Conservation (phyloP, 2,113 vertebrate genomes). For the Apodemus speciosus region DNA sequence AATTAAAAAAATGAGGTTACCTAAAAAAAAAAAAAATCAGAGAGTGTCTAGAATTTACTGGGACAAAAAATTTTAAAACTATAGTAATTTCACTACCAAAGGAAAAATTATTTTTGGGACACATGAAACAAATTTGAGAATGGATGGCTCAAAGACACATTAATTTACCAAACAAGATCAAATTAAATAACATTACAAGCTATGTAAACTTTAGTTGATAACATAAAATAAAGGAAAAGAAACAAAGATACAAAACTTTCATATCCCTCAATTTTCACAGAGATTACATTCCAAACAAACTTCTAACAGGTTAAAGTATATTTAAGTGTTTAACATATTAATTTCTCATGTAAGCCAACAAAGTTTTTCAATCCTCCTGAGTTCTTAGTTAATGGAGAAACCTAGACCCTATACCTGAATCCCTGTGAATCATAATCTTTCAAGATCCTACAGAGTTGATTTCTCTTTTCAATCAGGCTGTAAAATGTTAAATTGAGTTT, state of each 20-base stretch:
- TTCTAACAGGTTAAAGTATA: neutral
- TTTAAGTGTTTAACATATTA: neutral
- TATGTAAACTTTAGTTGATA: neutral
- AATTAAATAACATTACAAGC: neutral
- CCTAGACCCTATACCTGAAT: neutral
- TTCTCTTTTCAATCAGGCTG: neutral
- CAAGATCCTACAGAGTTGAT: neutral
- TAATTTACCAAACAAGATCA: constrained; percentile 9
- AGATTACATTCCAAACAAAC: neutral
- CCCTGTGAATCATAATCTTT: neutral
- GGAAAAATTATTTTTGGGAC: neutral
- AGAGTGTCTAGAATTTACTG: neutral
- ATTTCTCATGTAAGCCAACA: neutral
- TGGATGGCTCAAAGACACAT: neutral
- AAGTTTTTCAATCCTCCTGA: neutral
- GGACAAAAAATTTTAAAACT: neutral
- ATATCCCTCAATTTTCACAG: constrained; percentile 2
- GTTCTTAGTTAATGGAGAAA: neutral
- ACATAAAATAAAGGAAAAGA: neutral
- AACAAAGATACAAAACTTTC: neutral
- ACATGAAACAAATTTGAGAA: neutral
- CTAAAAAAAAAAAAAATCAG: neutral
- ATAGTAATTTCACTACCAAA: neutral
- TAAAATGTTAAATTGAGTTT: neutral
- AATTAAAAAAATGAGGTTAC: too few species aligned